These are phyloP conservation scores for Pachyramphus minor DNA, from an alignment of 2,113 vertebrate genomes.

Conservation along the genomic window DNA sequence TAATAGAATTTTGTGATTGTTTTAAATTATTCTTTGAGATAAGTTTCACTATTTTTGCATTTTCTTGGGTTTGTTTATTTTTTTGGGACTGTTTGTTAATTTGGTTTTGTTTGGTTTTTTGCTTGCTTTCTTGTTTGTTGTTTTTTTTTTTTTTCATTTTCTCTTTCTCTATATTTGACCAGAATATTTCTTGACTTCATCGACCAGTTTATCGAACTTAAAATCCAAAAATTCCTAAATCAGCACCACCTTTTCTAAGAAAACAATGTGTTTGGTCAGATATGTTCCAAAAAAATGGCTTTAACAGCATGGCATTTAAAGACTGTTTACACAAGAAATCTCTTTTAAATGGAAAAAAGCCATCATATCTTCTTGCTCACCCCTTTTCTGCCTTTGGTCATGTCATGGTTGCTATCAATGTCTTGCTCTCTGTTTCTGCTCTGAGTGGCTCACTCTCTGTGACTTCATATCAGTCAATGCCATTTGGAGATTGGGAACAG, in stretches of 20 bases:
- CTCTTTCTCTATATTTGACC: neutral
- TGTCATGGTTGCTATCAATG: neutral
- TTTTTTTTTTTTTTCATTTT: neutral
- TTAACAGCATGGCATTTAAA: neutral
- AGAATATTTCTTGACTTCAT: neutral
- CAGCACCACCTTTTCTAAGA: neutral
- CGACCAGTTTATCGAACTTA: neutral
- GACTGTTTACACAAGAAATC: neutral
- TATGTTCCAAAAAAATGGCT: neutral
- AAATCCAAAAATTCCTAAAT: neutral
- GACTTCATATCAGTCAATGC: neutral
- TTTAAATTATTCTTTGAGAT: neutral
- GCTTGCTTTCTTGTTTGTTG: neutral
- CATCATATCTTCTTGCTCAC: neutral
- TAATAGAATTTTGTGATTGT: neutral
- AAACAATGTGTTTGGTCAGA: neutral
- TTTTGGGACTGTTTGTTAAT: rapidly evolving
- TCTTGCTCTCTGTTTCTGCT: neutral
- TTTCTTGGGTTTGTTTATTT: neutral
- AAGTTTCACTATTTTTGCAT: rapidly evolving
- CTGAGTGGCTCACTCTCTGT: neutral
- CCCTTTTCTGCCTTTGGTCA: neutral
- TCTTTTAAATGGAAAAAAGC: neutral
- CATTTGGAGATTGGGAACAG: neutral
- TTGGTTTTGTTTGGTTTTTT: neutral